These are phyloP conservation scores for Scaptomyza pallida DNA, from an alignment of 1,140 invertebrate genomes.

Conservation along the genomic window DNA sequence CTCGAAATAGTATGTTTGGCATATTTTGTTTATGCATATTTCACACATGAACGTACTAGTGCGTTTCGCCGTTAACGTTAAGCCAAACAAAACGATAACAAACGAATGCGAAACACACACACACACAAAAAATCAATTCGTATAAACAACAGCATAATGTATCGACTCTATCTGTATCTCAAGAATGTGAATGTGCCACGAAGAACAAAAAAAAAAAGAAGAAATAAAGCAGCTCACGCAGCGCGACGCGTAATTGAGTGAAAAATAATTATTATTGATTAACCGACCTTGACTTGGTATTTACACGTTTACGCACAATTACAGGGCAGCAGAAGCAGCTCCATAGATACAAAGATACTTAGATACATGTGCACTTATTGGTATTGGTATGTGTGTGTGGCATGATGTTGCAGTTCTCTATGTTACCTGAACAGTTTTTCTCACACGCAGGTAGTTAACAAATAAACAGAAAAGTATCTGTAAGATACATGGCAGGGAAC, in stretches of 20 bases:
- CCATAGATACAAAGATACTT: conserved; percentile 27
- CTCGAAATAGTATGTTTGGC: conserved; percentile 50
- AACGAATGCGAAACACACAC: conserved; percentile 21
- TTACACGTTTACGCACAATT: conserved; percentile 81
- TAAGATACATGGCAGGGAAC: conserved; percentile 44
- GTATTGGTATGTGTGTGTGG: conserved; percentile 17
- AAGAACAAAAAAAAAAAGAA: conserved; percentile 11
- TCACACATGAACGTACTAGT: conserved; percentile 56
- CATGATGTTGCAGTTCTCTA: conserved; percentile 68
- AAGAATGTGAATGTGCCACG: conserved; percentile 32
- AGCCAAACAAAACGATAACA: conserved; percentile 55
- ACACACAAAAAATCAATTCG: conserved; percentile 8
- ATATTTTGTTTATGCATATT: conserved; percentile 75
- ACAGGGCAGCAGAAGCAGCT: conserved; percentile 38
- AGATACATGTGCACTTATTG: conserved; percentile 14
- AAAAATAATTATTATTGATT: conserved; percentile 83
- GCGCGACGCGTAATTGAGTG: conserved; percentile 71
- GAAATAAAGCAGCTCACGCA: conserved; percentile 21
- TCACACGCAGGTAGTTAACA: conserved; percentile 76
- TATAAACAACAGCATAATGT: conserved; percentile 18
- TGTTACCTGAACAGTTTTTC: conserved; percentile 58
- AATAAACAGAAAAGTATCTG: conserved; percentile 65
- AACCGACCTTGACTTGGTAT: conserved; percentile 81
- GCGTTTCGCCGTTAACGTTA: conserved; percentile 19
- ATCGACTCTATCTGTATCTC: conserved; percentile 6